Evolutionary conservation across 2,797 vertebrate genomes (phyloP).

Genomic region (Danio jaintianensis): DNA sequence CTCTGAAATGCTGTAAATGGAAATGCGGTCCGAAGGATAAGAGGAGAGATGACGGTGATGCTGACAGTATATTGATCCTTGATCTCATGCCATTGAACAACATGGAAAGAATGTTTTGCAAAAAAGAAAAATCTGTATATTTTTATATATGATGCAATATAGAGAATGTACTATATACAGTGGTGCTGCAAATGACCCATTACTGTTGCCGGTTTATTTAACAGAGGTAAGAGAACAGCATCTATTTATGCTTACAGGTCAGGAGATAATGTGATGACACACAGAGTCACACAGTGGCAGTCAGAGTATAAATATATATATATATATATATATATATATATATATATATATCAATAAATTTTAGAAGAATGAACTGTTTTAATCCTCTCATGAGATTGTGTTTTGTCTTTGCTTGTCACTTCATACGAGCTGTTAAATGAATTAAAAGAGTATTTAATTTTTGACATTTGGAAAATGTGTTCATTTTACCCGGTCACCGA

Average conservation of each 20-base stretch:
- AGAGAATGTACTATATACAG: conserved; percentile 84
- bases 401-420: conserved; percentile 2
- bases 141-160: conserved; percentile 87
- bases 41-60: conserved; percentile 56
- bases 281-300: conserved; percentile 76
- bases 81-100: conserved; percentile 84
- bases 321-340: too few relatives aligned
- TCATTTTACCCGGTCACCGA: too few relatives aligned
- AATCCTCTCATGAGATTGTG: not conserved
- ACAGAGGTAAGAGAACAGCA: conserved; percentile 74
- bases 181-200: conserved; percentile 84
- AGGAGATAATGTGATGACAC: conserved; percentile 73
- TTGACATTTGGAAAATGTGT: too few relatives aligned
- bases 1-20: conserved; percentile 78
- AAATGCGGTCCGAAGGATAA: conserved; percentile 60
- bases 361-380: conserved; percentile 63
- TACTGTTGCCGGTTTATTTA: conserved; percentile 83
- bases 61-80: conserved; percentile 67
- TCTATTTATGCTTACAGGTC: conserved; percentile 80
- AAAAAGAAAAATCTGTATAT: conserved; percentile 78
- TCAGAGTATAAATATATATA: conserved; percentile 67
- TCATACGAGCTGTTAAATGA: not conserved
- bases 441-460: not conserved
- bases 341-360: conserved; percentile 68
- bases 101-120: conserved; percentile 80